Conservation (phyloP, 1,140 invertebrate genomes). For the Caerostris darwini region DNA sequence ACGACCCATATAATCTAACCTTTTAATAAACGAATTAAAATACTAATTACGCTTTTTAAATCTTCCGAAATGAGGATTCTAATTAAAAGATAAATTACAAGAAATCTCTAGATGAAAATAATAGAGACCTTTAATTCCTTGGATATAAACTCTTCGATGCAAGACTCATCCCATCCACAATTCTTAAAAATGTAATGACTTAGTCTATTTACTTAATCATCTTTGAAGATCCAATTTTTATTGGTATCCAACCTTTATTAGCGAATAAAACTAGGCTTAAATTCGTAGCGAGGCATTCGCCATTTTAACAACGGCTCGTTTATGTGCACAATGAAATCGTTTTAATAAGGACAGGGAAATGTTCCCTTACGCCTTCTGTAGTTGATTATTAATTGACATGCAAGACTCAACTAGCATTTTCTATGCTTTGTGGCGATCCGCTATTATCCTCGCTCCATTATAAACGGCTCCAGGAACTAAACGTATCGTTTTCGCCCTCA, state of each 20-base stretch:
- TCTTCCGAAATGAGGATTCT: not conserved
- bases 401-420: conserved; percentile 5
- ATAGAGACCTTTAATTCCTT: not conserved
- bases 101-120: not conserved
- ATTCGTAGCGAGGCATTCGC: not conserved
- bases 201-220: conserved; percentile 19
- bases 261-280: not conserved
- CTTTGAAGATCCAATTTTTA: conserved; percentile 19
- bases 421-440: conserved; percentile 1
- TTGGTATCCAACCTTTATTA: not conserved
- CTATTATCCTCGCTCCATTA: conserved; percentile 35
- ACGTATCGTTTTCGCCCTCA: conserved; percentile 48
- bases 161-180: not conserved
- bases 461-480: conserved; percentile 35
- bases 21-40: conserved; percentile 20
- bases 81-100: conserved; percentile 24
- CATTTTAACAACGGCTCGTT: conserved; percentile 15
- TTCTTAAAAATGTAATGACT: conserved; percentile 11
- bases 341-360: conserved; percentile 46
- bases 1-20: not conserved
- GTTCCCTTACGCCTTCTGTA: conserved; percentile 15
- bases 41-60: conserved; percentile 27
- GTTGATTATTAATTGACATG: conserved; percentile 41
- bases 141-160: not conserved
- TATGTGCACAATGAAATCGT: conserved; percentile 34